Base-by-base conservation (phyloP, 2,888 invertebrate genomes). In the Hydrotaea diabolus region DNA sequence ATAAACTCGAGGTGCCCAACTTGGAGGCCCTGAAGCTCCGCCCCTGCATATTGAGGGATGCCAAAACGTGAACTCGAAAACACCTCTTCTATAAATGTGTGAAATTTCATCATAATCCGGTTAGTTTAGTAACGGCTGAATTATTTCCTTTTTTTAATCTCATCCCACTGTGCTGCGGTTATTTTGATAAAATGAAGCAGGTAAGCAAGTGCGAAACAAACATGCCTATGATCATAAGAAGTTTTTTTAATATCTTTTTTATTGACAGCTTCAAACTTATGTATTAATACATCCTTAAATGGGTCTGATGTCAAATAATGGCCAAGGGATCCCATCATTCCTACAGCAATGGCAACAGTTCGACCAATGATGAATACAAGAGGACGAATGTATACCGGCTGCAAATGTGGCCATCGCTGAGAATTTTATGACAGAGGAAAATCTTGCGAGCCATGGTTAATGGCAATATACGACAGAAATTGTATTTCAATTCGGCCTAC, bases 401-500 rank as follows among this genome's bases (percentile, higher is more conserved):
- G 97, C 96, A 91, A 96, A 97, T 90, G 97, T 97, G 9, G 95
- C 97, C 1, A 96, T 97, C 80, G 95, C 96, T 9, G 97, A 97
- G 92, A 97, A 97, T 5, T 94, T 95, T 85, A 93, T 93, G 81
- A 91, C 93, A 69, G 94, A 94, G 86, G 96, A 96, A 87, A 93
- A 93, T 73, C 93, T 95, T 11, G n/a, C 93, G 94, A 87, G 94
- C 95, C 13, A 94, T 95, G 84, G 92, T 93, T n/a, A 93, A 93
- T 86, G 96, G 96, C 13, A 95, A 95, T 31, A 95, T 95, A 0
- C 93, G 97, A 76, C 94, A 96, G 86, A 97, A 97, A 89, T 93
- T 97, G 2, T 97, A 97, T 90, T 97, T 97, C 89, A 97, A 97
- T 91, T 97, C 97, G 0, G 97, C 97, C 8, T 98, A 97, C 91